A percentile compares a stretch with the other conserved stretches of the same genome.
Evolutionary conservation across 2,888 invertebrate species (phyloP).

Genomic region (Drosophila subquinaria): DNA sequence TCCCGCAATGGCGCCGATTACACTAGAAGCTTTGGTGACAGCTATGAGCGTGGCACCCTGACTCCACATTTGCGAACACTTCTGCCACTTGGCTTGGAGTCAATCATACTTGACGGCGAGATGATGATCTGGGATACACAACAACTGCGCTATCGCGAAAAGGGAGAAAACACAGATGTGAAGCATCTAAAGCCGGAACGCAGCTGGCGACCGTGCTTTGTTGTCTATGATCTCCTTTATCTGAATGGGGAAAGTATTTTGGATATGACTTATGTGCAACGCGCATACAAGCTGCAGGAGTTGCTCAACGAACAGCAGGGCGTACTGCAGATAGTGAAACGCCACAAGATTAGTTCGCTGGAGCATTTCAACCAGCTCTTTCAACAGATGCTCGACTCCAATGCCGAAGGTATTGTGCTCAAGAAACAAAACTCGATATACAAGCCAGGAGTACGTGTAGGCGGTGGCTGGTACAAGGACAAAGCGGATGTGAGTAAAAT

Average conservation of each 20-base stretch:
- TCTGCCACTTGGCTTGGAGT: constrained; percentile 88
- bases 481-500: constrained; percentile 91
- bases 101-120: constrained; percentile 96
- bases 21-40: constrained; percentile 89
- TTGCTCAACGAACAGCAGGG: constrained; percentile 89
- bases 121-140: constrained; percentile 95
- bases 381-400: constrained; percentile 92
- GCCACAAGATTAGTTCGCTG: constrained; percentile 85
- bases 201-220: constrained; percentile 93
- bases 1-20: constrained; percentile 92
- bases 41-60: constrained; percentile 88
- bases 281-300: constrained; percentile 88
- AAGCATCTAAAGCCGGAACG: constrained; percentile 89
- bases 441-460: constrained; percentile 91
- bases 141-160: constrained; percentile 89
- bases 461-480: constrained; percentile 96
- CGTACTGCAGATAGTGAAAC: constrained; percentile 88
- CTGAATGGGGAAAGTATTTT: constrained; percentile 91
- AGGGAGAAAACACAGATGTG: constrained; percentile 94
- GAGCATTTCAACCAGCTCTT: constrained; percentile 90
- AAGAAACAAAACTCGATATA: constrained; percentile 93
- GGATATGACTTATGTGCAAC: constrained; percentile 89
- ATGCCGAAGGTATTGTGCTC: constrained; percentile 96
- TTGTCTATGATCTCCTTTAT: constrained; percentile 94
- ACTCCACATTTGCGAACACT: constrained; percentile 90